These are phyloP conservation scores for Vannuccia rotundouncinata DNA, from an alignment of 2,888 invertebrate genomes.

Conservation along the genomic window DNA sequence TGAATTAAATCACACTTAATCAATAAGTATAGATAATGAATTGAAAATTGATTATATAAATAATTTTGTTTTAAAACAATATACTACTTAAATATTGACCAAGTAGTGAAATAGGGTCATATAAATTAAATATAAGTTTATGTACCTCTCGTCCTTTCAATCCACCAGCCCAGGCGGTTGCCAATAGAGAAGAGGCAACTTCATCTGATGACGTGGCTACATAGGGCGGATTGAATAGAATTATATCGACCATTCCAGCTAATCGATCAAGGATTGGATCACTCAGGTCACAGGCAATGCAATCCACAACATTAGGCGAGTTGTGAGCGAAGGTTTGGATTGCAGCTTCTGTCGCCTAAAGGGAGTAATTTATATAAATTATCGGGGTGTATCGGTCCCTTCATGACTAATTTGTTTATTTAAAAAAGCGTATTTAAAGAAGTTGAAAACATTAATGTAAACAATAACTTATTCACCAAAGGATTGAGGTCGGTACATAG, in stretches of 20 bases:
- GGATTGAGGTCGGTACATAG: constrained; percentile 30
- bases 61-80: background rate
- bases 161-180: constrained; percentile 61
- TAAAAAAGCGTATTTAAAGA: too few relatives aligned
- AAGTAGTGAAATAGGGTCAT: background rate
- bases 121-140: too few relatives aligned
- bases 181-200: constrained; percentile 56
- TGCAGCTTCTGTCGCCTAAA: constrained; percentile 42
- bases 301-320: background rate
- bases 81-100: background rate
- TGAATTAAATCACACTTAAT: too few relatives aligned
- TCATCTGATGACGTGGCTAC: constrained; percentile 77
- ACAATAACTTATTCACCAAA: constrained; percentile 4
- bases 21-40: too few relatives aligned
- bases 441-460: too few relatives aligned
- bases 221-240: constrained; percentile 96
- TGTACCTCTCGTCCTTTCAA: constrained; percentile 58
- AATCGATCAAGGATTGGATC: constrained; percentile 56
- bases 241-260: constrained; percentile 67
- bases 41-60: background rate
- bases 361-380: too few relatives aligned
- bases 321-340: background rate
- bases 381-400: too few relatives aligned
- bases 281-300: constrained; percentile 31
- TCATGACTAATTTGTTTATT: too few relatives aligned